These are phyloP conservation scores for Vultur gryphus DNA, from an alignment of 2,797 vertebrate genomes.

Conservation along the genomic window DNA sequence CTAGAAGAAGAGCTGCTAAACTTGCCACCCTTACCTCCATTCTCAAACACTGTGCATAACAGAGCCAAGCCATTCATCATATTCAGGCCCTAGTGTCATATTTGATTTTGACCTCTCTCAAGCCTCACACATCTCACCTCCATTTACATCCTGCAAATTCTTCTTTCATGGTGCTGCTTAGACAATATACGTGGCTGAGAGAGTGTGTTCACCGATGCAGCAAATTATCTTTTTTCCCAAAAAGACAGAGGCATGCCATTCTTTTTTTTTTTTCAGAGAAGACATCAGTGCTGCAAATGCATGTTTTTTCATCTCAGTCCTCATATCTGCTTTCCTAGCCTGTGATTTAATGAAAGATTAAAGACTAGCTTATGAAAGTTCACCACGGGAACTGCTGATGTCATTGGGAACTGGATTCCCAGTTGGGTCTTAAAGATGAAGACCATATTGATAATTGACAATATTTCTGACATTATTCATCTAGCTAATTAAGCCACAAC, in stretches of 20 bases:
- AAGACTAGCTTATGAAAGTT: constrained; percentile 36
- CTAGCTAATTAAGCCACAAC: constrained; percentile 2
- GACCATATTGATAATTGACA: constrained; percentile 21
- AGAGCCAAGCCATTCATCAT: background rate
- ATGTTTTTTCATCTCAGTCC: background rate
- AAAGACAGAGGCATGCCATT: background rate
- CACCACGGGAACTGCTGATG: constrained; percentile 56
- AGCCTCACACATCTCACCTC: background rate
- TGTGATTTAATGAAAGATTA: constrained; percentile 49
- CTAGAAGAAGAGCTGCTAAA: background rate
- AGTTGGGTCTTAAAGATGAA: background rate
- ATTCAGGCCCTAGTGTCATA: background rate
- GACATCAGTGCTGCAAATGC: background rate
- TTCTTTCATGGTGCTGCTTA: background rate
- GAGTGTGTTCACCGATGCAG: background rate
- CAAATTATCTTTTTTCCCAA: background rate
- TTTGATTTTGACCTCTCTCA: background rate
- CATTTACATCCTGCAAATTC: background rate
- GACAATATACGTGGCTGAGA: background rate
- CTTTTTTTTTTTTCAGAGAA: background rate
- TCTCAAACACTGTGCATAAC: background rate
- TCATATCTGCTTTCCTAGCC: constrained; percentile 5
- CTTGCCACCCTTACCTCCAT: background rate
- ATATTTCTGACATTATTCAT: background rate
- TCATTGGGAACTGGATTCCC: constrained; percentile 26